These are phyloP conservation scores for Ruditapes philippinarum DNA, from an alignment of 1,140 invertebrate genomes.

Conservation along the genomic window DNA sequence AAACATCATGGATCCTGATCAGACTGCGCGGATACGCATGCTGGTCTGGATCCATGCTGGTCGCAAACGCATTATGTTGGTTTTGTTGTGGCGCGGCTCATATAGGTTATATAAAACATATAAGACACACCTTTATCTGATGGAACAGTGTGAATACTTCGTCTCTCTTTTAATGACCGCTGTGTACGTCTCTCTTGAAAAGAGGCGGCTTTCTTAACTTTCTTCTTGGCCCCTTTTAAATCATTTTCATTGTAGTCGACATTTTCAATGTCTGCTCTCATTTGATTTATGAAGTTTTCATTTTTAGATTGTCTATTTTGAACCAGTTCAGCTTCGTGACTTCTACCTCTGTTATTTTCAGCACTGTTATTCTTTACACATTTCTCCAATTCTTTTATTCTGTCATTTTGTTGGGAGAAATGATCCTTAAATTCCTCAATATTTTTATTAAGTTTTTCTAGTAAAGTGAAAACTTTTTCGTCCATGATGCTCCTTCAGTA, in stretches of 20 bases:
- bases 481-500: neutral
- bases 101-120: too few species aligned
- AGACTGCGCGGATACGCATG: too few species aligned
- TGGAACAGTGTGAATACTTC: neutral
- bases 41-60: too few species aligned
- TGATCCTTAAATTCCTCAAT: neutral
- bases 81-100: too few species aligned
- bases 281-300: slow-evolving; percentile 15
- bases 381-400: neutral
- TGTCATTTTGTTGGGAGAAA: slow-evolving; percentile 2
- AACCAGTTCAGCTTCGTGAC: neutral
- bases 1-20: too few species aligned
- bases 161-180: neutral
- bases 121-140: slow-evolving; percentile 36
- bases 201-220: neutral
- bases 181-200: neutral
- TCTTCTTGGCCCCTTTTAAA: neutral
- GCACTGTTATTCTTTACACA: neutral
- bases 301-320: neutral
- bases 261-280: neutral
- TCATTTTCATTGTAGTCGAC: neutral
- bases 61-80: too few species aligned
- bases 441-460: neutral
- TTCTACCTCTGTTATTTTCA: neutral
- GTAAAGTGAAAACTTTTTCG: neutral